Evolutionary conservation across 2,113 vertebrate genomes (phyloP).

Genomic region (Daboia siamensis): DNA sequence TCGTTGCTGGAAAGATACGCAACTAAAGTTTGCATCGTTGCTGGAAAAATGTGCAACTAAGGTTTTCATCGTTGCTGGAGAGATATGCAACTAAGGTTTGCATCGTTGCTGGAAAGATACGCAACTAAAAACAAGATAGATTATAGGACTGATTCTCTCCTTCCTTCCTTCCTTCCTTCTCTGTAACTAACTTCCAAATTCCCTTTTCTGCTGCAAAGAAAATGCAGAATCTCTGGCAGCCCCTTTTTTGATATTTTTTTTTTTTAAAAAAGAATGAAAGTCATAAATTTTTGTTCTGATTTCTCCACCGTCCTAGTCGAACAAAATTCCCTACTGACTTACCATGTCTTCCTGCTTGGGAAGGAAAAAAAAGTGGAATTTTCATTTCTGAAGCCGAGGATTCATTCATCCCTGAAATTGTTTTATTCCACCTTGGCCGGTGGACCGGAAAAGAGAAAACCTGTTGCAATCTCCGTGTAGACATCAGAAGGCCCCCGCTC

Average conservation of each 20-base stretch:
- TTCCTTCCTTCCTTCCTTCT: not conserved
- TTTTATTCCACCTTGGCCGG: not conserved
- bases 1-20: not conserved
- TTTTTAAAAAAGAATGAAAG: not conserved
- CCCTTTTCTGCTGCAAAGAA: not conserved
- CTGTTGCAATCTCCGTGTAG: not conserved
- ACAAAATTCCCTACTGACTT: not conserved
- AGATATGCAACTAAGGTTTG: not conserved
- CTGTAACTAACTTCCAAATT: not conserved
- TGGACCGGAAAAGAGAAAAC: not conserved
- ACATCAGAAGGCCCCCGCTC: not conserved
- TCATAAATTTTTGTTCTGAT: not conserved
- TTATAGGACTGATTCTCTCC: not conserved
- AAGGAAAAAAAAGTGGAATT: not conserved
- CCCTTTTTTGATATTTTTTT: not conserved
- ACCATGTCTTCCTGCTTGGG: not conserved
- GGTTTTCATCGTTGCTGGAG: too few species aligned
- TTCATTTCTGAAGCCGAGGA: not conserved
- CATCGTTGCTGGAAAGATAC: not conserved
- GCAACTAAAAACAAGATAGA: not conserved
- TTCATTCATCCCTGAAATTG: not conserved
- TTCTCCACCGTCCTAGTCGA: too few species aligned
- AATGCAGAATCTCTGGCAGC: not conserved
- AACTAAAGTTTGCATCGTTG: not conserved
- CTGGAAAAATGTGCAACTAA: not conserved